Conservation (phyloP, 2,113 vertebrate genomes). For the Eurypyga helias region DNA sequence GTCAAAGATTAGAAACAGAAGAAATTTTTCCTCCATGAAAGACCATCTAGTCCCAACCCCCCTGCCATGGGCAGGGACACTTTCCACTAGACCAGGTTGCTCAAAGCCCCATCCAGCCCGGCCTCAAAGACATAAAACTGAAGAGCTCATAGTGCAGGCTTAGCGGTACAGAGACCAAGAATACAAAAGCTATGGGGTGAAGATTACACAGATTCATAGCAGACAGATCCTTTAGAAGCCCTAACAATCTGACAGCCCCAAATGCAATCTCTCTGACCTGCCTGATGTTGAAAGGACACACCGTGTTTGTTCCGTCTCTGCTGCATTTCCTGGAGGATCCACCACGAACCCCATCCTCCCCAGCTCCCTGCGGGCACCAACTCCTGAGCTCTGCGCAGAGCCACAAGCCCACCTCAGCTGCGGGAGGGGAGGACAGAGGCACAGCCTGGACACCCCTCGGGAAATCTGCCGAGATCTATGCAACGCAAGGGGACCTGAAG, state of each 20-base stretch:
- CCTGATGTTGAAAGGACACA: rapidly evolving
- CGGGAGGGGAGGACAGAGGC: not conserved
- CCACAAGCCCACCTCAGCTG: not conserved
- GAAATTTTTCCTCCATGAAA: not conserved
- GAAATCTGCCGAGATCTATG: not conserved
- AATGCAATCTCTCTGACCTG: not conserved
- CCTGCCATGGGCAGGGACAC: too few species aligned
- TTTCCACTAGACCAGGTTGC: too few species aligned
- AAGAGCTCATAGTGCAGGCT: not conserved
- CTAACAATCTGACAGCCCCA: not conserved
- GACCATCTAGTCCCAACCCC: too few species aligned
- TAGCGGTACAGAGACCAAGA: rapidly evolving
- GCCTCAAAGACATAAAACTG: too few species aligned
- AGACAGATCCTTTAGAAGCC: not conserved
- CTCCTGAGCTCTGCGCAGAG: not conserved
- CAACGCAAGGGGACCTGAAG: not conserved
- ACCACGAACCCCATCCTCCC: not conserved
- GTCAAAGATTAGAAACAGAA: not conserved
- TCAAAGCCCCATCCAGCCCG: too few species aligned
- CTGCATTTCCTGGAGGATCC: not conserved
- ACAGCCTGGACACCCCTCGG: rapidly evolving
- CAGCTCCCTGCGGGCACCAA: not conserved
- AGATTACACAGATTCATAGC: not conserved
- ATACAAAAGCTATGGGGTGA: not conserved
- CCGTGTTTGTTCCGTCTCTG: not conserved